A percentile compares a stretch with the other conserved stretches of the same genome.
phyloP scores from a whole-genome alignment of 1,140 invertebrate genomes.

The Lordiphosa mommai region DNA sequence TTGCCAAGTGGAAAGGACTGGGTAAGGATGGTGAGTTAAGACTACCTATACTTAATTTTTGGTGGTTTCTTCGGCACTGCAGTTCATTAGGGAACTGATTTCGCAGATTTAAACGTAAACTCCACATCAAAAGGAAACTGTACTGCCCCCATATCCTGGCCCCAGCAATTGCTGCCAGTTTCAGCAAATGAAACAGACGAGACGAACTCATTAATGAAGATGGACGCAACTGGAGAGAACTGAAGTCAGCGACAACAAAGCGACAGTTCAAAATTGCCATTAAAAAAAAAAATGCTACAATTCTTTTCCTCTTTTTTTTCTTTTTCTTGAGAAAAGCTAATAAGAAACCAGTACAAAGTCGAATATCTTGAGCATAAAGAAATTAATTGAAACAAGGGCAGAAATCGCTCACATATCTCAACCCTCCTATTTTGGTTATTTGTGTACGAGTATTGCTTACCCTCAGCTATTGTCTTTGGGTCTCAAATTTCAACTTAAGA shows the following conservation, averaged over 20 bases:
- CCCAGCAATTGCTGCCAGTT: not conserved
- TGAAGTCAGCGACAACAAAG: slow-evolving; percentile 3
- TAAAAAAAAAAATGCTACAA: slow-evolving; percentile 1
- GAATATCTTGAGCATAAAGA: slow-evolving; percentile 29
- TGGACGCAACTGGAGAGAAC: not conserved
- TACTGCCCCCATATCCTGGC: not conserved
- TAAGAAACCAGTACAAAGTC: slow-evolving; percentile 29
- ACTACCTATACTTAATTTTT: slow-evolving; percentile 14
- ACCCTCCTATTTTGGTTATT: slow-evolving; percentile 7
- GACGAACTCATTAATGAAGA: slow-evolving; percentile 18
- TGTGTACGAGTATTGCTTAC: slow-evolving; percentile 16
- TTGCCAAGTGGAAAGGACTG: slow-evolving; percentile 12
- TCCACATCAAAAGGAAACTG: slow-evolving; percentile 1
- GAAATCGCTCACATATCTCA: slow-evolving; percentile 32
- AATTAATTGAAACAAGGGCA: slow-evolving; percentile 38
- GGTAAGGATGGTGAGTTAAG: not conserved
- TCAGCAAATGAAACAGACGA: not conserved
- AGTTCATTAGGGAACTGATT: slow-evolving; percentile 56
- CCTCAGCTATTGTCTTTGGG: slow-evolving; percentile 47
- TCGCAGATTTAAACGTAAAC: slow-evolving; percentile 6
- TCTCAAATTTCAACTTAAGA: slow-evolving; percentile 56
- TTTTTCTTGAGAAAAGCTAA: slow-evolving; percentile 12
- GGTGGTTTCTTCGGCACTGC: too few species aligned
- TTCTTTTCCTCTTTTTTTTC: slow-evolving; percentile 2
- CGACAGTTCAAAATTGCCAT: slow-evolving; percentile 27